Percentiles rank a stretch among this genome's conserved stretches.
These are phyloP conservation scores for Temnothorax nylanderi DNA, from an alignment of 1,140 invertebrate species.

Conservation along the genomic window DNA sequence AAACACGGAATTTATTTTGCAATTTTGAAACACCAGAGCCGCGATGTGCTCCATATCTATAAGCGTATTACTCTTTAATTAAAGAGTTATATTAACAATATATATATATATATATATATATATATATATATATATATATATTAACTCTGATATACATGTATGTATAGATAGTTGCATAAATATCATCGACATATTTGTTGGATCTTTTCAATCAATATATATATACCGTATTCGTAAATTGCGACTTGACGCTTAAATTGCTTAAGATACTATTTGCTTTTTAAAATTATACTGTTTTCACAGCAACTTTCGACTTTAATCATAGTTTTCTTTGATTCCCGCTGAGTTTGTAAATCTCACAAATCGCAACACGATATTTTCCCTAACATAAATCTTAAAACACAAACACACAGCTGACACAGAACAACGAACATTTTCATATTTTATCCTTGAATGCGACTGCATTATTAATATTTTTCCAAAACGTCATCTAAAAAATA, in stretches of 20 bases:
- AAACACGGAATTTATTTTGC: constrained; percentile 29
- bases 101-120: too few relatives aligned
- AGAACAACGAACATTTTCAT: too few relatives aligned
- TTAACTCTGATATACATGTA: too few relatives aligned
- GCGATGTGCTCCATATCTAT: not conserved
- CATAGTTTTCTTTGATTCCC: not conserved
- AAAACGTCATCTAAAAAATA: not conserved
- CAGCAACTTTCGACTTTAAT: not conserved
- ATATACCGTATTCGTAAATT: not conserved
- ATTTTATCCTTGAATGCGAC: too few relatives aligned
- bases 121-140: too few relatives aligned
- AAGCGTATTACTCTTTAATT: not conserved
- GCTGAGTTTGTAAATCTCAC: not conserved
- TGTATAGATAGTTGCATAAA: not conserved
- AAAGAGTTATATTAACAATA: not conserved
- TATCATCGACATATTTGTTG: not conserved
- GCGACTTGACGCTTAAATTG: not conserved
- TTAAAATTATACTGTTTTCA: not conserved
- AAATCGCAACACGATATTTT: not conserved
- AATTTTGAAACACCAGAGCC: not conserved
- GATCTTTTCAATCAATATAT: not conserved
- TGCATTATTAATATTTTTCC: not conserved
- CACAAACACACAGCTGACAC: too few relatives aligned
- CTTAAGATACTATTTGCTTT: not conserved
- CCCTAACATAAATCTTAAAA: too few relatives aligned